Evolutionary conservation across 2,113 vertebrate genomes (phyloP).

Genomic region (Panthera tigris): DNA sequence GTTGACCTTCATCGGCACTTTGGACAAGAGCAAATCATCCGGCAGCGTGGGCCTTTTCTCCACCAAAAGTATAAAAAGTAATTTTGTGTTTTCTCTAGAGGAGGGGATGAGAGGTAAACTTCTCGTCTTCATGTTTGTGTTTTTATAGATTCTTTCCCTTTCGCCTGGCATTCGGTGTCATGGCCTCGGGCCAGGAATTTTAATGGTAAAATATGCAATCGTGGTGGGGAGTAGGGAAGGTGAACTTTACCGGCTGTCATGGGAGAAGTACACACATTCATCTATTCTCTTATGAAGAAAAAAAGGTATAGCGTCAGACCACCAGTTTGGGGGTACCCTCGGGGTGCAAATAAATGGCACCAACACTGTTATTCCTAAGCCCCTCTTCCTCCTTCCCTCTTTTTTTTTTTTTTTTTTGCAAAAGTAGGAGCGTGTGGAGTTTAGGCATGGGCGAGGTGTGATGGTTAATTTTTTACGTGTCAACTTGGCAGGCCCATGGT

Average conservation of each 20-base stretch:
- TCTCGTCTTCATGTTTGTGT: background rate
- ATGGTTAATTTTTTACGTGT: background rate
- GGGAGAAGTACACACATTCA: background rate
- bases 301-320: background rate
- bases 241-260: background rate
- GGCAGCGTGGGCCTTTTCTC: background rate
- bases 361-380: accelerated
- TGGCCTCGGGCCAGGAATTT: background rate
- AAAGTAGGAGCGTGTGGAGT: background rate
- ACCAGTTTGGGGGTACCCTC: background rate
- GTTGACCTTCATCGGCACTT: background rate
- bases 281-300: background rate
- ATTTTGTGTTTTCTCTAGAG: background rate
- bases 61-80: background rate
- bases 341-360: background rate
- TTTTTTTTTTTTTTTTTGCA: background rate
- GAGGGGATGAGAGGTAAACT: background rate
- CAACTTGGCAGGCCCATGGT: background rate
- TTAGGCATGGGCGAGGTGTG: background rate
- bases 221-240: accelerated
- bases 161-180: background rate
- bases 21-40: background rate
- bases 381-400: background rate
- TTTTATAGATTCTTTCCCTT: background rate
- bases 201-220: background rate